Percentiles rank a stretch among this genome's conserved stretches.
These are phyloP conservation scores for Hippocampus zosterae DNA, from an alignment of 2,113 vertebrate species.

Conservation along the genomic window DNA sequence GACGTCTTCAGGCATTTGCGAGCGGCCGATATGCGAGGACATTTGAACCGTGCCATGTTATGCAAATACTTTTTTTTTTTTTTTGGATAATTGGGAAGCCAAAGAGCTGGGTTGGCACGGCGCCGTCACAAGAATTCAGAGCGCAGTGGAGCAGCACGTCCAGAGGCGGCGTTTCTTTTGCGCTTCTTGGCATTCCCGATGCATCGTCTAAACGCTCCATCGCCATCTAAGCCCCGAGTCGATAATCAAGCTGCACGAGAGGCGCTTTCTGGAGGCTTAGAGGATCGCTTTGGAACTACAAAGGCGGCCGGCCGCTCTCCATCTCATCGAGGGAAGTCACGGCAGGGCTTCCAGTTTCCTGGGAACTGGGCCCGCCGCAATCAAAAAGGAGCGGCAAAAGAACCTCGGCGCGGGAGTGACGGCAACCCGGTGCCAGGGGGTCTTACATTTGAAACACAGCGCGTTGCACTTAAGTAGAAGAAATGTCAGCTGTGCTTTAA, in stretches of 20 bases:
- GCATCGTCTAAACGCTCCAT: not conserved
- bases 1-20: constrained; percentile 26
- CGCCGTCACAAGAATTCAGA: constrained; percentile 4
- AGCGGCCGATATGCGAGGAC: constrained; percentile 5
- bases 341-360: constrained; percentile 6
- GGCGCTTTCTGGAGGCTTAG: not conserved
- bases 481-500: not conserved
- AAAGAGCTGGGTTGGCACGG: not conserved
- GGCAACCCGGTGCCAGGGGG: no score
- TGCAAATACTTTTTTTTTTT: not conserved
- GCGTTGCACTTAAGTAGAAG: constrained; percentile 24
- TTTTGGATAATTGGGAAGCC: constrained; percentile 4
- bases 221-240: constrained; percentile 6
- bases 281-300: not conserved
- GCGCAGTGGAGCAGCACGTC: constrained; percentile 8
- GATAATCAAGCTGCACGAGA: constrained; percentile 7
- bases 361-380: not conserved
- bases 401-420: not conserved
- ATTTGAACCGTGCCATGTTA: constrained; percentile 9
- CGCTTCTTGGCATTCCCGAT: constrained; percentile 11
- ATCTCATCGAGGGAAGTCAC: not conserved
- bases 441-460: constrained; percentile 25
- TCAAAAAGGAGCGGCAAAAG: not conserved
- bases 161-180: constrained; percentile 4
- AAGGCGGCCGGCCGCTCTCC: not conserved